These are phyloP conservation scores for Glossosoma conforme DNA, from an alignment of 1,140 invertebrate species.

Conservation along the genomic window DNA sequence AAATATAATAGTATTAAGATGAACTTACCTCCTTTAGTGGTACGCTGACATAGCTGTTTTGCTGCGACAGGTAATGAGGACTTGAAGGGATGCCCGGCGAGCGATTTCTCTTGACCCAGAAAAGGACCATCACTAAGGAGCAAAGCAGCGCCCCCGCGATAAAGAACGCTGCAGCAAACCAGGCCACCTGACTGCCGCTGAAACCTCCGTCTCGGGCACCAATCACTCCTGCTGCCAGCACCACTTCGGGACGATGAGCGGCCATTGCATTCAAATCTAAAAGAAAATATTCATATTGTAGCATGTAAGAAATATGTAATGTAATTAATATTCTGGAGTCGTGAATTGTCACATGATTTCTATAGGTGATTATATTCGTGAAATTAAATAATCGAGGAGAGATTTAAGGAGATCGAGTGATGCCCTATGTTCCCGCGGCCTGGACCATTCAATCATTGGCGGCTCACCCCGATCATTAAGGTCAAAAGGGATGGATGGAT, in stretches of 20 bases:
- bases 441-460: too few species aligned
- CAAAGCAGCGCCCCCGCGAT: slow-evolving; percentile 36
- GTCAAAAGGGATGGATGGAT: too few species aligned
- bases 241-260: slow-evolving; percentile 32
- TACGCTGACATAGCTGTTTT: slow-evolving; percentile 78
- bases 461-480: too few species aligned
- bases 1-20: too few species aligned
- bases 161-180: background rate
- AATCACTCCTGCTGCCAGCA: slow-evolving; percentile 1
- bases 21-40: slow-evolving; percentile 69
- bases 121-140: slow-evolving; percentile 40
- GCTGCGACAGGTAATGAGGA: slow-evolving; percentile 75
- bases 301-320: slow-evolving; percentile 13
- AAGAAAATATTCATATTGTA: slow-evolving; percentile 14
- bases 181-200: too few species aligned
- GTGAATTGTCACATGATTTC: too few species aligned
- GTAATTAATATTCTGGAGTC: too few species aligned
- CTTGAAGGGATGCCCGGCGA: slow-evolving; percentile 50
- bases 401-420: too few species aligned
- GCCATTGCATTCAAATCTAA: slow-evolving; percentile 44
- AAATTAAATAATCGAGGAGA: too few species aligned
- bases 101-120: slow-evolving; percentile 3
- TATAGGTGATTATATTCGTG: too few species aligned
- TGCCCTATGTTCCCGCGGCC: too few species aligned
- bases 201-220: too few species aligned